Conservation (phyloP, 2,113 vertebrate species). For the Lanius collurio region DNA sequence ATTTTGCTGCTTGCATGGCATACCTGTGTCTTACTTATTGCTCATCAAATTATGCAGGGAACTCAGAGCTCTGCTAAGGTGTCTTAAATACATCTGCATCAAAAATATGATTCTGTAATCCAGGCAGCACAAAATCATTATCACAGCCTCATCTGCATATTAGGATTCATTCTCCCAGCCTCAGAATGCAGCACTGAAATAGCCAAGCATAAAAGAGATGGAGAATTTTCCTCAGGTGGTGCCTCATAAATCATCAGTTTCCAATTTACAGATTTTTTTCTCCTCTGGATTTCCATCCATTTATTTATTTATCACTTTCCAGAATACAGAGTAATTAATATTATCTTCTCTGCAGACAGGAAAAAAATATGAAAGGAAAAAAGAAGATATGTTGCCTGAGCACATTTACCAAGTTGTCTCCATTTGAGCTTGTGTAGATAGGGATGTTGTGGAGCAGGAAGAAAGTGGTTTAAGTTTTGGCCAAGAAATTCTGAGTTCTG, state of each 20-base stretch:
- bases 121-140: slow-evolving; percentile 60
- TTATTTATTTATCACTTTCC: slow-evolving; percentile 56
- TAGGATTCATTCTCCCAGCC: slow-evolving; percentile 44
- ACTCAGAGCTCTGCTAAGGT: slow-evolving; percentile 29
- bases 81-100: slow-evolving; percentile 47
- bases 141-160: slow-evolving; percentile 57
- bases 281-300: background rate
- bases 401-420: background rate
- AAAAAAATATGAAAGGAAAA: background rate
- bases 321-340: slow-evolving; percentile 52
- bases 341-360: background rate
- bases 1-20: slow-evolving; percentile 38
- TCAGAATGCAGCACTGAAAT: slow-evolving; percentile 33
- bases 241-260: slow-evolving; percentile 47
- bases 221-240: slow-evolving; percentile 56
- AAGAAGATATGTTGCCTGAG: background rate
- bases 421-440: background rate
- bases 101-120: slow-evolving; percentile 42
- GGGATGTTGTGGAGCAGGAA: background rate
- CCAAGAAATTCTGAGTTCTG: background rate
- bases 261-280: slow-evolving; percentile 8
- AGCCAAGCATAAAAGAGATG: slow-evolving; percentile 47
- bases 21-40: slow-evolving; percentile 63
- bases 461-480: background rate
- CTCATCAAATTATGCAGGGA: slow-evolving; percentile 59